Base-by-base conservation (phyloP, 2,888 invertebrate species). In the Apamea sordens region DNA sequence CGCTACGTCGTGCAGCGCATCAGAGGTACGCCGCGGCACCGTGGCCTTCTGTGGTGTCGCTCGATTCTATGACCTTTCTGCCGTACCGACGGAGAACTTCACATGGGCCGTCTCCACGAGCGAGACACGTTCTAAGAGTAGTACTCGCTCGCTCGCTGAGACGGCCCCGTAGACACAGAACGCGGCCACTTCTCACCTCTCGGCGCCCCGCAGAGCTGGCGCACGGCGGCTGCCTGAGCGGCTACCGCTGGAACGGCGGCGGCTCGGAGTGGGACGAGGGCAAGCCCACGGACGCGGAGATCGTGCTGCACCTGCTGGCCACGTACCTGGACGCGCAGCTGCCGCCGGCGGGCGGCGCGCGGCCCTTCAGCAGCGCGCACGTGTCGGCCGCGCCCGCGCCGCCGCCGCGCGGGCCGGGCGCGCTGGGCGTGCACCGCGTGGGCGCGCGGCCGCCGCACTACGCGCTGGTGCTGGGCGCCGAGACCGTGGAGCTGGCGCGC, bases 231-330 rank as follows among this genome's bases (percentile, higher is more conserved):
- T 99, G 99, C 92, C 98, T 99, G 97, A 98, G 98, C 91, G 98
- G 98, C 90, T 99, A 98, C 95, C 98, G 98, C 86, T 99, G 99
- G 99, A 98, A 98, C 95, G 97, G 98, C 79, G 99, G 99, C 69
- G 80, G 86, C 76, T 80, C 79, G 61, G 83, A 79, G 28, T 80
- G 99, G 99, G 98, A 98, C 89, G 98, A 98, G 82, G 97, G 98
- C 90, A 96, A 98, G 88, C 99, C 99, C 24, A 98, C 98, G n/a
- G 99, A 99, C 97, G 98, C 98, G 47, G 98, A 98, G 91, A 98
- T 99, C 86, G 96, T 99, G 82, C 98, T 99, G 97, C 99, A 99
- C 93, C 94, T 99, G 88, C 97, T 99, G 86, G 98, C 80, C 61
- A 76, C 85, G 77, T 99, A 99, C 94, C 96, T 99, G 96, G 99